These are phyloP conservation scores for Heliocidaris erythrogramma DNA, from an alignment of 35 echinoderm and acorn worm genomes.

Conservation along the genomic window DNA sequence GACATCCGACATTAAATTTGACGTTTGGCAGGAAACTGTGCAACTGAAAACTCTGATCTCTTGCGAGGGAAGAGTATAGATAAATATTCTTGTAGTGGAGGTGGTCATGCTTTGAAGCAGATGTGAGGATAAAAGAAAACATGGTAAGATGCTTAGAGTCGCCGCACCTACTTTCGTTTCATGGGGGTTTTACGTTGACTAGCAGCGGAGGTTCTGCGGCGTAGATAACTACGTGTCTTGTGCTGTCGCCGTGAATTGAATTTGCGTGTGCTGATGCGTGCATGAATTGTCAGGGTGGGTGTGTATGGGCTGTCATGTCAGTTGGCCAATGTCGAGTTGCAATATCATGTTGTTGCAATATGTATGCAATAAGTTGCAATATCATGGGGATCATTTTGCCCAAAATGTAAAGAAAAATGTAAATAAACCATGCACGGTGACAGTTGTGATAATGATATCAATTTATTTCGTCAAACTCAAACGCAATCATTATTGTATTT, in stretches of 20 bases:
- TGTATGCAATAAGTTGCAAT: too few relatives aligned
- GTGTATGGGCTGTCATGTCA: neutral
- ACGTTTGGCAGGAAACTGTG: neutral
- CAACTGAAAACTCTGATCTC: neutral
- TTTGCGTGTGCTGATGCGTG: neutral
- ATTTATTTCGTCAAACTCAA: too few relatives aligned
- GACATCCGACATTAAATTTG: neutral
- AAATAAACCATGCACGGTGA: too few relatives aligned
- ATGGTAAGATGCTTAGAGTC: neutral
- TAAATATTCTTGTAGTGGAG: neutral
- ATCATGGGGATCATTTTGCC: too few relatives aligned
- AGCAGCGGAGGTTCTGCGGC: neutral
- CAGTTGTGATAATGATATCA: too few relatives aligned
- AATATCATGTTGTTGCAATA: too few relatives aligned
- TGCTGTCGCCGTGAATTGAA: neutral
- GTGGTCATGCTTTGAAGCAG: neutral
- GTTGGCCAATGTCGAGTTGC: neutral
- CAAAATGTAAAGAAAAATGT: too few relatives aligned
- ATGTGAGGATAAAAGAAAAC: neutral
- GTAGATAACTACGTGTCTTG: neutral
- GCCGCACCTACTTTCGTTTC: slow-evolving; percentile 30
- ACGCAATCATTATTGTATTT: too few relatives aligned
- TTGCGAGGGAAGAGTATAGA: neutral
- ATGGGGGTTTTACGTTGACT: neutral
- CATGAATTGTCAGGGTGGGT: neutral